Evolutionary conservation across 2,888 invertebrate genomes (phyloP), one percentile per base, ranked within the genome.

Genomic region (Crocallis elinguaria): DNA sequence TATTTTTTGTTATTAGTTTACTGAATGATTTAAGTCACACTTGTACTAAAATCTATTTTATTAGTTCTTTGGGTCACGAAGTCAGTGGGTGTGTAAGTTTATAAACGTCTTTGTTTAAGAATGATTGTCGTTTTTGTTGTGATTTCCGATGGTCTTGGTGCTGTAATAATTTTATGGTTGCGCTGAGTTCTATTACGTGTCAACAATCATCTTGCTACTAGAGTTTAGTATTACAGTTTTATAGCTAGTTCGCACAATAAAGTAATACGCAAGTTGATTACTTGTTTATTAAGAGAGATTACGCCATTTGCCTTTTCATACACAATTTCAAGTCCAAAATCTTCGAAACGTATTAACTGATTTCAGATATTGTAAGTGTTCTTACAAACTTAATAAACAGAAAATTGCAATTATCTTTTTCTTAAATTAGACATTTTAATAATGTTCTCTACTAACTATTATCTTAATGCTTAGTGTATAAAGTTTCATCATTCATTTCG

Each of bases 1-100:
- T 19, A 29, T 27, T 48, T 48, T 46, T 53, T 53, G 41, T 53
- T 46, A 39, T 38, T 42, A 46, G 19, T 27, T 38, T 38, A 32
- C 37, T 48, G 41, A 53, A 82, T 75, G 73, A 72, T 74, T 82
- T 69, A 67, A 73, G 72, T 78, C 75, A 79, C 84, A 84, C 82
- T 83, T 77, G 66, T 88, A 88, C 88, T 84, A 83, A 83, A 79
- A 73, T n/a, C n/a, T n/a, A n/a, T 79, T 80, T 73, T 78, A 83
- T 82, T 81, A 68, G 74, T 77, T 77, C 78, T 79, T 43, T 82
- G 71, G 81, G 84, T 82, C 77, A 86, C 69, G 69, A 67, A 77
- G 84, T 68, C 70, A 76, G 80, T 83, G 67, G 85, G 81, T 68
- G 83, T 79, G 76, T 62, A 67, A 60, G 72, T 74, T 74, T 68